Evolutionary conservation across 2,113 vertebrate species (phyloP).

Genomic region (Cyprinus carpio): DNA sequence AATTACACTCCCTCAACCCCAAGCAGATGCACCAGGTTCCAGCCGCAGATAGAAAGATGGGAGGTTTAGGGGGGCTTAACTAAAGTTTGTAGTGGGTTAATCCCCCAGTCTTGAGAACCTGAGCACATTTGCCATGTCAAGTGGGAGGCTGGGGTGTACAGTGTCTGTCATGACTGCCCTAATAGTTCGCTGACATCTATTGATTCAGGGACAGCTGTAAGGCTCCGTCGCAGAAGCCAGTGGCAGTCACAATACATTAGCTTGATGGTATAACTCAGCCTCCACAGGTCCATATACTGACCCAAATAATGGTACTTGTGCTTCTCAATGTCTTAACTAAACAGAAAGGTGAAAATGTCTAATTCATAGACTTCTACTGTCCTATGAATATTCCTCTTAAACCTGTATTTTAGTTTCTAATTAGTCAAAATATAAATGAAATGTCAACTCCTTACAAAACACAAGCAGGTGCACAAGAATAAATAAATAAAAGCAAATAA

Average conservation of each 20-base stretch:
- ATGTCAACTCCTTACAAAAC: not conserved
- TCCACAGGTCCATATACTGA: conserved; percentile 69
- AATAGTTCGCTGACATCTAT: conserved; percentile 95
- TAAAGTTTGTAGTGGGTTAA: conserved; percentile 79
- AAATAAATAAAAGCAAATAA: no score
- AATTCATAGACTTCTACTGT: not conserved
- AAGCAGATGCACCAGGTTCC: conserved; percentile 90
- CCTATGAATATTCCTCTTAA: no score
- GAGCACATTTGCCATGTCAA: conserved; percentile 77
- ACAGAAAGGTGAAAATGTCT: conserved; percentile 6
- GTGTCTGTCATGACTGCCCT: conserved; percentile 74
- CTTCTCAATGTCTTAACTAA: conserved; percentile 13
- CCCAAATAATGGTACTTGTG: conserved; percentile 32
- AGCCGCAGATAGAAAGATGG: conserved; percentile 75
- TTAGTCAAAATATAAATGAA: not conserved
- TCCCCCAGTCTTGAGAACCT: conserved; percentile 74
- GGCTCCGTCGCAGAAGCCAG: conserved; percentile 88
- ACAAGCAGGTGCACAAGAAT: no score
- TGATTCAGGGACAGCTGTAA: conserved; percentile 94
- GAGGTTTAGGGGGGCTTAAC: conserved; percentile 76
- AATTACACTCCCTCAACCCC: conserved; percentile 94
- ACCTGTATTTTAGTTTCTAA: not conserved
- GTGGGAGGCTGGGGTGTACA: conserved; percentile 77
- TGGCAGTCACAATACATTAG: conserved; percentile 92
- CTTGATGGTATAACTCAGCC: conserved; percentile 85